phyloP scores from a whole-genome alignment of 2,888 invertebrate species.

The Sphecodes monilicornis region DNA sequence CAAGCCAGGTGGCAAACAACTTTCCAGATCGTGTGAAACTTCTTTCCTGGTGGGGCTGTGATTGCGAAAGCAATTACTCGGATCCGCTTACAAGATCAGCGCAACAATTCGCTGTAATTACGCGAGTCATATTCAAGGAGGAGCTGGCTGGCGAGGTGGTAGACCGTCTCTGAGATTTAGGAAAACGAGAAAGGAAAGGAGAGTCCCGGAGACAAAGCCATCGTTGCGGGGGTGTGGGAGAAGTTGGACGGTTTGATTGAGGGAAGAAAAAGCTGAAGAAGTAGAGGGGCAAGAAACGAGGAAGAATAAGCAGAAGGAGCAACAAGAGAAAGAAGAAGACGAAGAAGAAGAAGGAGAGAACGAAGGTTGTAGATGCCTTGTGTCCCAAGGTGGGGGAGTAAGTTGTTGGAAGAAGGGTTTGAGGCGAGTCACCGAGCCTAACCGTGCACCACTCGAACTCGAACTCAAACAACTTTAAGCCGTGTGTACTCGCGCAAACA shows the following conservation, averaged over 20 bases:
- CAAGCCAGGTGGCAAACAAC: background rate
- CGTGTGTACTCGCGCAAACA: constrained; percentile 79
- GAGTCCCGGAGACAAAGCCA: constrained; percentile 57
- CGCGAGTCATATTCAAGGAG: constrained; percentile 58
- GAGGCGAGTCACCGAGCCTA: constrained; percentile 74
- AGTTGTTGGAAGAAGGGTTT: constrained; percentile 70
- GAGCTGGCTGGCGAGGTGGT: background rate
- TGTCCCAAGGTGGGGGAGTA: constrained; percentile 55
- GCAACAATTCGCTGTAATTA: constrained; percentile 59
- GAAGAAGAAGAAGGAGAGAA: constrained; percentile 37
- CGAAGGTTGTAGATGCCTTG: constrained; percentile 36
- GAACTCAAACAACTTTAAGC: constrained; percentile 81
- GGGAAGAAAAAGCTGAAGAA: constrained; percentile 35
- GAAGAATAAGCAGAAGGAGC: constrained; percentile 44
- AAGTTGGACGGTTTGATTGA: constrained; percentile 53
- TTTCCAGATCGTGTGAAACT: constrained; percentile 21
- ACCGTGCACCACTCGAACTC: constrained; percentile 77
- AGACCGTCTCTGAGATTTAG: constrained; percentile 53
- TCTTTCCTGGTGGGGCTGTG: background rate
- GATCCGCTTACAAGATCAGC: constrained; percentile 55
- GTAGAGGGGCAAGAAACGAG: constrained; percentile 34
- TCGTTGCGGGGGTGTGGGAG: constrained; percentile 20
- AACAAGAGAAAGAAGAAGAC: constrained; percentile 22
- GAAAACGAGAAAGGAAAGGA: constrained; percentile 58
- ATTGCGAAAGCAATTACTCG: constrained; percentile 44